These are phyloP conservation scores for Calycopis cecrops DNA, from an alignment of 1,140 invertebrate species.

Conservation along the genomic window DNA sequence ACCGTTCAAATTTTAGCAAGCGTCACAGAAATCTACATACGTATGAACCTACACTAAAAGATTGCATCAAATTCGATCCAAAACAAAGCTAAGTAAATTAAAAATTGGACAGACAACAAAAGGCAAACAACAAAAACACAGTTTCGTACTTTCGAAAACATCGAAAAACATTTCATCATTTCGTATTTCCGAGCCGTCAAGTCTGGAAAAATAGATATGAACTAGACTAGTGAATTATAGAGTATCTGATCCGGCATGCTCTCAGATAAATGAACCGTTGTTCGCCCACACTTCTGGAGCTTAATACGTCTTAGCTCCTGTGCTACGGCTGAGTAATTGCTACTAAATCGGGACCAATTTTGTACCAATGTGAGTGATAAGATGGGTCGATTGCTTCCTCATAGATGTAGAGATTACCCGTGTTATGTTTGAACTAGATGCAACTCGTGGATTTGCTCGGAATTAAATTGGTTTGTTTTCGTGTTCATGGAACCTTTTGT, in stretches of 20 bases:
- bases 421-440: no score
- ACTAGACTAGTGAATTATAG: slow-evolving; percentile 28
- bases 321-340: slow-evolving; percentile 33
- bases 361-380: slow-evolving; percentile 25
- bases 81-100: no score
- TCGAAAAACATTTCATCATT: slow-evolving; percentile 12
- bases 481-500: no score
- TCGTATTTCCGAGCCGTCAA: slow-evolving; percentile 22
- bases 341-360: slow-evolving; percentile 31
- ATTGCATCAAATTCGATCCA: no score
- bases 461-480: no score
- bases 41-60: no score
- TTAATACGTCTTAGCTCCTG: slow-evolving; percentile 31
- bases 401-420: not conserved
- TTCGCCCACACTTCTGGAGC: slow-evolving; percentile 24
- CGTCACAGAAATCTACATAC: no score
- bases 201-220: slow-evolving; percentile 25
- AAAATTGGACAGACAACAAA: no score
- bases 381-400: slow-evolving; percentile 9
- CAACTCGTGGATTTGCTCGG: no score
- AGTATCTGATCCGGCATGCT: slow-evolving; percentile 26
- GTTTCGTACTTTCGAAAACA: not conserved
- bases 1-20: no score
- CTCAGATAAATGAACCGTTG: slow-evolving; percentile 37
- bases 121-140: not conserved